Evolutionary conservation across 1,140 invertebrate genomes (phyloP).

Genomic region (Eumeta japonica): DNA sequence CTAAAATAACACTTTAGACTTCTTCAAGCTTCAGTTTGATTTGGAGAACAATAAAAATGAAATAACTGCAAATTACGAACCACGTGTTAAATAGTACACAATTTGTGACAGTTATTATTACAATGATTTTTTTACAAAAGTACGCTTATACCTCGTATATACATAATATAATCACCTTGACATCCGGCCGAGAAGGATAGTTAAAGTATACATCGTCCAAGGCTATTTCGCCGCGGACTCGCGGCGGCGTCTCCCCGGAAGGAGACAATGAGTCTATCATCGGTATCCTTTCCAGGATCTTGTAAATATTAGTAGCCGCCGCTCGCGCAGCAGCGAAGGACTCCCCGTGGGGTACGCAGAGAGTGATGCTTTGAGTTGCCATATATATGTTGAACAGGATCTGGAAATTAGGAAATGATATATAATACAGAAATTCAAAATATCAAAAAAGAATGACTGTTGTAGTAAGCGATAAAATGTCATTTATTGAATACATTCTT

Average conservation of each 20-base stretch:
- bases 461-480: too few relatives aligned
- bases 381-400: slow-evolving; percentile 77
- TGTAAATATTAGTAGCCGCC: slow-evolving; percentile 32
- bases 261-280: slow-evolving; percentile 45
- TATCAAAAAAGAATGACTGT: too few relatives aligned
- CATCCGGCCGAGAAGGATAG: slow-evolving; percentile 78
- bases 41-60: too few relatives aligned
- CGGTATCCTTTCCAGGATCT: slow-evolving; percentile 32
- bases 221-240: slow-evolving; percentile 67
- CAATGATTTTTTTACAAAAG: too few relatives aligned
- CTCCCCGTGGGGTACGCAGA: slow-evolving; percentile 74
- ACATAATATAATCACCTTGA: slow-evolving; percentile 64
- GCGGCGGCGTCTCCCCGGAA: slow-evolving; percentile 64
- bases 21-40: too few relatives aligned
- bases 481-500: too few relatives aligned
- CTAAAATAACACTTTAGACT: too few relatives aligned
- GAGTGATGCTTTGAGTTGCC: slow-evolving; percentile 80
- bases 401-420: slow-evolving; percentile 43
- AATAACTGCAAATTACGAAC: too few relatives aligned
- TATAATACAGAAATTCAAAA: too few relatives aligned
- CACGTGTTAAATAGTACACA: too few relatives aligned
- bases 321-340: slow-evolving; percentile 53
- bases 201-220: slow-evolving; percentile 73
- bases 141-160: too few relatives aligned
- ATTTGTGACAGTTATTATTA: too few relatives aligned